These are phyloP conservation scores for Bombycilla garrulus DNA, from an alignment of 2,113 vertebrate species.

Conservation along the genomic window DNA sequence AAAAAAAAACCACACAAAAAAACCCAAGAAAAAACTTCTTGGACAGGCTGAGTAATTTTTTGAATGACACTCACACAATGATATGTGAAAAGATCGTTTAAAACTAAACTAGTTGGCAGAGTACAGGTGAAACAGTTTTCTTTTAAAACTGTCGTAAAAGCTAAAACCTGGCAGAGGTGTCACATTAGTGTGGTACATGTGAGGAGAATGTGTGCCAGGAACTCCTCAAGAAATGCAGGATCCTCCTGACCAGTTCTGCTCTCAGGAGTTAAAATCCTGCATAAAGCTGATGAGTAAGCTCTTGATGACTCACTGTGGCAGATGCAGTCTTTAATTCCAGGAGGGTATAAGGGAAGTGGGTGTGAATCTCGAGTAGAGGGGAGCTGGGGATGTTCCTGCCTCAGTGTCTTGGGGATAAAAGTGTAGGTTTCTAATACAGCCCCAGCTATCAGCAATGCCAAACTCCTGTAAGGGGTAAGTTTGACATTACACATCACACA, in stretches of 20 bases:
- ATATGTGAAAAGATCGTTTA: not conserved
- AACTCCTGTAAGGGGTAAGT: constrained; percentile 26
- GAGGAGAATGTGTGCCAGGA: not conserved
- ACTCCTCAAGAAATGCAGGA: not conserved
- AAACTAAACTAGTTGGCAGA: not conserved
- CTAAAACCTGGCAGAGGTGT: not conserved
- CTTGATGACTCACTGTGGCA: constrained; percentile 55
- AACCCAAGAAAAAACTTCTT: not conserved
- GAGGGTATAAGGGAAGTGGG: constrained; percentile 42
- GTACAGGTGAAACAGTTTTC: not conserved
- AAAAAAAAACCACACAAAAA: no score
- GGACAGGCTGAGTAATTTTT: not conserved
- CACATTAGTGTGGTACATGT: not conserved
- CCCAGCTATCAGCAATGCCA: constrained; percentile 4
- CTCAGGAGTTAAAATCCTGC: constrained; percentile 48
- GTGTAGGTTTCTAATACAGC: constrained; percentile 22
- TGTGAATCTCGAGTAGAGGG: constrained; percentile 42
- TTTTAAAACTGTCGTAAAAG: not conserved
- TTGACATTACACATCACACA: constrained; percentile 47
- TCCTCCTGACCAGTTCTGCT: constrained; percentile 32
- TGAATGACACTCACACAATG: not conserved
- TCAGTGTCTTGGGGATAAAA: constrained; percentile 38
- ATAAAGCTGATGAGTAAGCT: constrained; percentile 62
- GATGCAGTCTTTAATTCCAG: constrained; percentile 54
- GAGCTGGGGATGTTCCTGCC: constrained; percentile 38